phyloP scores from a whole-genome alignment of 1,140 invertebrate species.

The Zaprionus davidi region DNA sequence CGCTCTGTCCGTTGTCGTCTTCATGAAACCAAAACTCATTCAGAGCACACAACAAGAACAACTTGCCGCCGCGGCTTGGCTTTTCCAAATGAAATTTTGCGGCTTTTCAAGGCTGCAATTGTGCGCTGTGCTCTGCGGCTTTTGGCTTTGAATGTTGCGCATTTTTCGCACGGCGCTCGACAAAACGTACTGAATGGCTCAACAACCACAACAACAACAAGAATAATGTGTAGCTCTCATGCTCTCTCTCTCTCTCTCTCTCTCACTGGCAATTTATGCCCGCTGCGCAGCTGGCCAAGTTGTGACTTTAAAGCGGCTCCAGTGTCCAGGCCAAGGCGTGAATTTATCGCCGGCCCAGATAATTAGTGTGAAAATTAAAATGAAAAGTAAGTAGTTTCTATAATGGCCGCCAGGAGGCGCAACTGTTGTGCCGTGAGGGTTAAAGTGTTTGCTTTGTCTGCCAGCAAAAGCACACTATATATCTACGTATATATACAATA shows the following conservation, averaged over 20 bases:
- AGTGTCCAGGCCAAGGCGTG: conserved; percentile 12
- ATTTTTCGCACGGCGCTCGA: conserved; percentile 27
- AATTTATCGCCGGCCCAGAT: conserved; percentile 43
- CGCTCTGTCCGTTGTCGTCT: neutral
- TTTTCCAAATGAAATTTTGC: conserved; percentile 57
- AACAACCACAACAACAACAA: conserved; percentile 14
- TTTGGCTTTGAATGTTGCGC: conserved; percentile 38
- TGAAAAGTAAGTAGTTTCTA: conserved; percentile 50
- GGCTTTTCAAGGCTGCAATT: conserved; percentile 42
- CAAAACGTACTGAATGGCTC: conserved; percentile 25
- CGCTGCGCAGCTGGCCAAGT: conserved; percentile 24
- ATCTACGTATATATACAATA: neutral
- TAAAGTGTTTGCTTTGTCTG: conserved; percentile 9
- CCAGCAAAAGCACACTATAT: neutral
- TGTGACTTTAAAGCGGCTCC: conserved; percentile 12
- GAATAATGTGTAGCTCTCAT: conserved; percentile 4
- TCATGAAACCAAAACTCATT: conserved; percentile 28
- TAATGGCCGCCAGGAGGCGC: conserved; percentile 17
- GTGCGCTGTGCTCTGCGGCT: conserved; percentile 32
- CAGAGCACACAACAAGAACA: conserved; percentile 33
- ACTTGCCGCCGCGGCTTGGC: conserved; percentile 44
- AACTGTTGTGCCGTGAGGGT: neutral
- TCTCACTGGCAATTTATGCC: conserved; percentile 37
- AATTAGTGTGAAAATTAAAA: conserved; percentile 54
- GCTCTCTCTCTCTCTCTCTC: neutral